A percentile compares a stretch with the other conserved stretches of the same genome.
Conservation (phyloP, 2,888 invertebrate species). For the Tipula unca region DNA sequence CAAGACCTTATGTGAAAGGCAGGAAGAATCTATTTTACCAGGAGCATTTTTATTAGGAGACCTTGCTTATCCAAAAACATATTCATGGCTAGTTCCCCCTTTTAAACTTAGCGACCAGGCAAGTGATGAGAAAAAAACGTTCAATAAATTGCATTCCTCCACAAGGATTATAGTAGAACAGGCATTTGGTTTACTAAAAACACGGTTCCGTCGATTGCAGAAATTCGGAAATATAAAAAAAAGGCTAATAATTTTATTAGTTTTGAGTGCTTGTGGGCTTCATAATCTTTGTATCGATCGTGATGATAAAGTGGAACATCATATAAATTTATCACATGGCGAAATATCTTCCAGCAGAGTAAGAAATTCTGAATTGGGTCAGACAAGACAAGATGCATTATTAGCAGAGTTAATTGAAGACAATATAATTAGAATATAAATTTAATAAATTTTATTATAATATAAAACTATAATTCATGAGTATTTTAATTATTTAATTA, state of each 20-base stretch:
- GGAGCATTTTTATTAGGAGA: not conserved
- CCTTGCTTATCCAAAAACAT: not conserved
- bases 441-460: too few species aligned
- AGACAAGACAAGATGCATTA: too few species aligned
- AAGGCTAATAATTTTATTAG: not conserved
- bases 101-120: not conserved
- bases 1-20: not conserved
- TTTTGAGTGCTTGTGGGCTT: not conserved
- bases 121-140: not conserved
- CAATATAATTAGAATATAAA: too few species aligned
- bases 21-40: not conserved
- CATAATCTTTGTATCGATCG: not conserved
- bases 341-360: not conserved
- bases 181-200: not conserved
- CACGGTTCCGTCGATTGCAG: not conserved
- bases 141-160: not conserved
- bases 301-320: not conserved
- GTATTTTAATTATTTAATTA: too few species aligned
- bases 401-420: too few species aligned
- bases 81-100: not conserved
- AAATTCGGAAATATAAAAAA: not conserved
- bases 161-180: not conserved
- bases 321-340: not conserved
- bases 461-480: too few species aligned
- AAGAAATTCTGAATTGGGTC: too few species aligned